Evolutionary conservation across 1,140 invertebrate genomes (phyloP).

Genomic region (Drosophila navojoa): DNA sequence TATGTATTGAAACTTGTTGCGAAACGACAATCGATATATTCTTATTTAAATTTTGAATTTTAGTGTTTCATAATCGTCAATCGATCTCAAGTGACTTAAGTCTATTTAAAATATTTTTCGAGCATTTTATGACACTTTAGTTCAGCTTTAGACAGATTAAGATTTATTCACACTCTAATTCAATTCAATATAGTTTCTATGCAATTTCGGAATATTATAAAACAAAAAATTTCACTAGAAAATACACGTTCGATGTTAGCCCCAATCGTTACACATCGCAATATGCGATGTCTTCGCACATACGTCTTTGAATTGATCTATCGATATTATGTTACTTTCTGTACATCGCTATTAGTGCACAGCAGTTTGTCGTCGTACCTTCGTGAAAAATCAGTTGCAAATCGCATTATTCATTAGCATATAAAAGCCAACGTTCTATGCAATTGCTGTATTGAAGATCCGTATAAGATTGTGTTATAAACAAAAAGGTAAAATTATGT

Average conservation of each 20-base stretch:
- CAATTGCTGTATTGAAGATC: constrained; percentile 27
- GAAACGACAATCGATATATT: no score
- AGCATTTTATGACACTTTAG: no score
- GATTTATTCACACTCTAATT: not conserved
- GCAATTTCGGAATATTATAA: not conserved
- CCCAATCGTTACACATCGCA: not conserved
- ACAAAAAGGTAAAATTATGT: constrained; percentile 19
- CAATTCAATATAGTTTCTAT: not conserved
- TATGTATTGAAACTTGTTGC: no score
- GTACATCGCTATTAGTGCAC: constrained; percentile 30
- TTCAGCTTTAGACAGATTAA: no score
- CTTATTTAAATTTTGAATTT: no score
- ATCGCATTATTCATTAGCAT: constrained; percentile 15
- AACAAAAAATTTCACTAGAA: not conserved
- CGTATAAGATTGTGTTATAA: constrained; percentile 26
- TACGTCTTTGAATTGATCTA: not conserved
- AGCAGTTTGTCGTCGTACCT: constrained; percentile 48
- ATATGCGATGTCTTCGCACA: not conserved
- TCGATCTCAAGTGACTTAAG: no score
- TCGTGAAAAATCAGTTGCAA: constrained; percentile 31
- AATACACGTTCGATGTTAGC: not conserved
- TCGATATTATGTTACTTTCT: constrained; percentile 22
- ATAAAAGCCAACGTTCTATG: constrained; percentile 21
- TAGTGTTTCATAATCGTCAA: no score
- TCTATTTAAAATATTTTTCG: no score